Evolutionary conservation across 1,140 invertebrate species (phyloP).

Genomic region (Palaemon carinicauda): DNA sequence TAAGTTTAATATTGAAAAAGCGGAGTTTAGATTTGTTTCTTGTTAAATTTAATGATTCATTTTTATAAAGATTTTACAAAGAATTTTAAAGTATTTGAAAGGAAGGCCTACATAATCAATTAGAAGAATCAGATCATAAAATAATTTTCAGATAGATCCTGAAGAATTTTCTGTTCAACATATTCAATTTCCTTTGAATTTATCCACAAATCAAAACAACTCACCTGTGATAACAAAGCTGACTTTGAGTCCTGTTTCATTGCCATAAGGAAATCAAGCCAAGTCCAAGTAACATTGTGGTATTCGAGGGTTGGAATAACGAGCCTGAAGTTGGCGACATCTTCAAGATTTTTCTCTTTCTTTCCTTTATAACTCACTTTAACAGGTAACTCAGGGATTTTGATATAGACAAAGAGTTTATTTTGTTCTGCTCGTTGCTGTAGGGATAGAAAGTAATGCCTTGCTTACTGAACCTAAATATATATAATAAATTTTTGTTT

Average conservation of each 20-base stretch:
- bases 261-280: conserved; percentile 95
- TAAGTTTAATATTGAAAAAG: too few species aligned
- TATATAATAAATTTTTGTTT: too few species aligned
- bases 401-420: conserved; percentile 80
- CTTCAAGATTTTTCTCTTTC: conserved; percentile 98
- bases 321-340: conserved; percentile 92
- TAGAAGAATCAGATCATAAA: background rate
- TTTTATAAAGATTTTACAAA: too few species aligned
- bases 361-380: conserved; percentile 96
- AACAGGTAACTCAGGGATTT: conserved; percentile 91
- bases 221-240: conserved; percentile 84
- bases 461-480: background rate
- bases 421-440: conserved; percentile 93
- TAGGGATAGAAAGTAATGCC: background rate
- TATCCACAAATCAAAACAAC: background rate
- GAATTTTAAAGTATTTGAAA: too few species aligned
- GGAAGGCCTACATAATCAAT: background rate
- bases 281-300: conserved; percentile 99
- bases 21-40: too few species aligned
- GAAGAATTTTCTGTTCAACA: too few species aligned
- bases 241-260: conserved; percentile 93
- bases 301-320: conserved; percentile 96
- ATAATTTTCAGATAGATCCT: background rate
- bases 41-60: too few species aligned
- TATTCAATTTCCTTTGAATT: background rate